Evolutionary conservation across 2,888 invertebrate species (phyloP).

Genomic region (Drosophila borborema): DNA sequence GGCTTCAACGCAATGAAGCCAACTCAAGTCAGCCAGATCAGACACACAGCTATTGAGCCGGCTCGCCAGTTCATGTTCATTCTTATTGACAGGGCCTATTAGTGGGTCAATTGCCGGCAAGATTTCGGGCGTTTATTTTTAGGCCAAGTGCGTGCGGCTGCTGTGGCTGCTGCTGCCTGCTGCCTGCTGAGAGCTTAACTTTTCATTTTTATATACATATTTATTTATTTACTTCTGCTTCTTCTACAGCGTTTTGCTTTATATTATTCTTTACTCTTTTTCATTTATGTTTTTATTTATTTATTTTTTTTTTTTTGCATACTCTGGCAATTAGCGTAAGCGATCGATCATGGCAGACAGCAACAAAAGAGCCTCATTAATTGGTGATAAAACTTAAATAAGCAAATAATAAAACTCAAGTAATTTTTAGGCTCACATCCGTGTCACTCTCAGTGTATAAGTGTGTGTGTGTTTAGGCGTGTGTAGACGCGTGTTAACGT

Average conservation of each 20-base stretch:
- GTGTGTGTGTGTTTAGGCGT: background rate
- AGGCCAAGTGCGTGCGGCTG: conserved; percentile 54
- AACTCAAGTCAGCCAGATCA: conserved; percentile 12
- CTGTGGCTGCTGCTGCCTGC: background rate
- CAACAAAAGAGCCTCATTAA: conserved; percentile 53
- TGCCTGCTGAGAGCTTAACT: conserved; percentile 27
- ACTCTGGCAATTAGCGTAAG: conserved; percentile 73
- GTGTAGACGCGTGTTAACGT: conserved; percentile 11
- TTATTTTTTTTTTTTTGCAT: conserved; percentile 49
- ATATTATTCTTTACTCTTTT: conserved; percentile 10
- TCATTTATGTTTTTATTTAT: background rate
- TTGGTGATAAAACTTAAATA: conserved; percentile 81
- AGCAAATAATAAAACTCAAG: conserved; percentile 77
- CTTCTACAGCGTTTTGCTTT: background rate
- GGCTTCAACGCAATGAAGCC: conserved; percentile 53
- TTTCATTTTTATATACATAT: conserved; percentile 50
- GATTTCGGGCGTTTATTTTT: conserved; percentile 55
- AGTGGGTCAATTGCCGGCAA: conserved; percentile 75
- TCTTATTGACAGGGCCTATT: conserved; percentile 75
- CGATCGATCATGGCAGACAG: conserved; percentile 59
- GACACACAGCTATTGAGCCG: conserved; percentile 13
- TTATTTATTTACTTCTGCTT: conserved; percentile 21
- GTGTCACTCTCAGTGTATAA: conserved; percentile 23
- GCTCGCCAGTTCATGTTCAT: conserved; percentile 45
- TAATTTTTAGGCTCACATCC: conserved; percentile 49